Percentiles rank a stretch among this genome's conserved stretches.
Evolutionary conservation across 2,888 invertebrate species (phyloP).

Genomic region (Cremastinae sp.): DNA sequence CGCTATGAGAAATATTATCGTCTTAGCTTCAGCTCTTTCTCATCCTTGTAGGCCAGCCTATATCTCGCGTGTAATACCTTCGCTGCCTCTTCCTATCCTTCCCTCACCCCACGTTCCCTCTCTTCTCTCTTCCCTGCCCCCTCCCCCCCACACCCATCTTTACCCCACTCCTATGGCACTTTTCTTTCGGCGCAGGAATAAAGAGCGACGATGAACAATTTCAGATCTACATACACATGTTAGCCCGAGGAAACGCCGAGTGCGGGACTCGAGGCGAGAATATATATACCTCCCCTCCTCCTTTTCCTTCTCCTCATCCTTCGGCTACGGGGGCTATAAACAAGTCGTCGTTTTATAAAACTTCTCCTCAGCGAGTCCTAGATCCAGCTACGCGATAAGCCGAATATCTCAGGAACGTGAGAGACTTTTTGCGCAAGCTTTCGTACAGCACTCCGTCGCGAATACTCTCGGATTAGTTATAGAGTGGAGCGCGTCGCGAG

Average conservation of each 20-base stretch:
- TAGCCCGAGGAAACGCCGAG: conserved; percentile 65
- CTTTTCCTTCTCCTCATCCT: conserved; percentile 62
- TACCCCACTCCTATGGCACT: too few relatives aligned
- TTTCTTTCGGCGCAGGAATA: neutral
- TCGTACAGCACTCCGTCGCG: conserved; percentile 32
- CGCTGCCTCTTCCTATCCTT: conserved; percentile 29
- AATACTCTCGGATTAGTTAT: conserved; percentile 35
- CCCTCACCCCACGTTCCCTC: conserved; percentile 37
- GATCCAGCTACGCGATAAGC: conserved; percentile 61
- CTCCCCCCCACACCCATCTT: too few relatives aligned
- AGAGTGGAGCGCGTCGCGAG: conserved; percentile 26
- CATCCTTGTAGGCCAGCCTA: conserved; percentile 53
- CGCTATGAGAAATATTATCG: conserved; percentile 71
- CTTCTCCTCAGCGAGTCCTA: conserved; percentile 49
- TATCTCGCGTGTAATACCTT: conserved; percentile 44
- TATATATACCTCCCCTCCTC: too few relatives aligned
- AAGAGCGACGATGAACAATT: neutral
- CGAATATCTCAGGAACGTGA: conserved; percentile 32
- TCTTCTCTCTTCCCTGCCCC: conserved; percentile 47
- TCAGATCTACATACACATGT: conserved; percentile 52
- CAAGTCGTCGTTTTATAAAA: conserved; percentile 69
- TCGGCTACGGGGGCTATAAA: conserved; percentile 63
- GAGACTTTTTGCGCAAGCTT: conserved; percentile 43
- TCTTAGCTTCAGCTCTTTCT: conserved; percentile 68
- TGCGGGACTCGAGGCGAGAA: conserved; percentile 53